phyloP scores from a whole-genome alignment of 2,888 invertebrate species.

The Scaptomyza parva region DNA sequence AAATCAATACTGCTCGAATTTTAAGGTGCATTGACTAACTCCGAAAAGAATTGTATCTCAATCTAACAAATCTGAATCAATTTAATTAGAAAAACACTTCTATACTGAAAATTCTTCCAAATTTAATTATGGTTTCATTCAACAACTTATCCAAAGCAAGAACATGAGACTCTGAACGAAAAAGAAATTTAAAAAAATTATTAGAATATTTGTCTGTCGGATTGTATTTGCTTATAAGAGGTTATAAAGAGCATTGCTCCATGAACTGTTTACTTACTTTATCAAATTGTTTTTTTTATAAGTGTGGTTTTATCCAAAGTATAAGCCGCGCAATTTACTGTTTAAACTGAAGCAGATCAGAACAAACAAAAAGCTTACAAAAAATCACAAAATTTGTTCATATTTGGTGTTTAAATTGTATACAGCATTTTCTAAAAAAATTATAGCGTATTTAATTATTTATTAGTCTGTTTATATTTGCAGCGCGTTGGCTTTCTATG shows the following conservation, averaged over 20 bases:
- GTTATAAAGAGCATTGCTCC: neutral
- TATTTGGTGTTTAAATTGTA: neutral
- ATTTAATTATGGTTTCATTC: too few relatives aligned
- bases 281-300: neutral
- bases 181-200: too few relatives aligned
- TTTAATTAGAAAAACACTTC: too few relatives aligned
- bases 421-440: neutral
- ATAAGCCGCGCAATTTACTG: neutral
- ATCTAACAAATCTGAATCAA: too few relatives aligned
- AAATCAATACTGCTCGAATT: too few relatives aligned
- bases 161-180: too few relatives aligned
- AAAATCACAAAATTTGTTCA: slow-evolving; percentile 7
- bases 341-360: neutral
- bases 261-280: neutral
- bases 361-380: slow-evolving; percentile 1
- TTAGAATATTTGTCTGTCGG: neutral
- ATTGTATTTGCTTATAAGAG: neutral
- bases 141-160: too few relatives aligned
- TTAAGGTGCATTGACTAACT: too few relatives aligned
- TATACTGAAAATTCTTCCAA: too few relatives aligned
- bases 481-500: slow-evolving; percentile 90
- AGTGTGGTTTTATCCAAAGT: too few relatives aligned
- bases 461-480: neutral
- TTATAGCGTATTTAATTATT: neutral
- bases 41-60: too few relatives aligned